Base-by-base conservation (phyloP, 2,888 invertebrate genomes). In the Belgica antarctica region DNA sequence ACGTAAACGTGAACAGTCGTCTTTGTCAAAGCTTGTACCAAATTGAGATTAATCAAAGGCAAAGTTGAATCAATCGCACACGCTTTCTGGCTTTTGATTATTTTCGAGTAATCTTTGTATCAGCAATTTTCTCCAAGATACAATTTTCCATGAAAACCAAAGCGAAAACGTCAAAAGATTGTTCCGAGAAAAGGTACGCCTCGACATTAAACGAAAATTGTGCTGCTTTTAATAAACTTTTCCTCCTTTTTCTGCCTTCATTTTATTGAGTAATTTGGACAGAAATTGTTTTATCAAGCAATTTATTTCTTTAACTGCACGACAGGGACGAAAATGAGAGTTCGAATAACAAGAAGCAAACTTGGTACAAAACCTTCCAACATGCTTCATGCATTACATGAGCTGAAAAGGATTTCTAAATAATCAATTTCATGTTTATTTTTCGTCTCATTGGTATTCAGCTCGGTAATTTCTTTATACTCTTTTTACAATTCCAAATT, bases 391-490 rank as follows among this genome's bases (percentile, higher is more conserved):
- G 61, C 61, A 61, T 61, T 47, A 15, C 8, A 8, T 15, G 24
- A 27, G 15, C 27, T 5, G 52, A 52, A 52, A 52, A 52, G 52
- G 52, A 52, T 52, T 31, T 63, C 63, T 15, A 61, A 22, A 65
- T 47, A 65, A 65, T 65, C 65, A 65, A 65, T 47, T 65, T 47
- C 65, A 52, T 63, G 36, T 63, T 63, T 63, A 63, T 36, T 65
- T 47, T 65, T 46, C 17, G 2, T n/a, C 65, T 65, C 65, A 65
- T 65, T 65, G 19, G 65, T 65, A 65, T 65, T 65, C 65, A 46
- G 15, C 24, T 47, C 65, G 41, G 36, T 65, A 47, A 47, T 46
- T 65, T 47, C 47, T 65, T 65, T 41, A 65, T 65, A 47, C 25
- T 65, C 10, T 65, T 65, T 62, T 65, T 65, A 47, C 46, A 65